These are phyloP conservation scores for Alloplasta piceator DNA, from an alignment of 2,888 invertebrate species.

Conservation along the genomic window DNA sequence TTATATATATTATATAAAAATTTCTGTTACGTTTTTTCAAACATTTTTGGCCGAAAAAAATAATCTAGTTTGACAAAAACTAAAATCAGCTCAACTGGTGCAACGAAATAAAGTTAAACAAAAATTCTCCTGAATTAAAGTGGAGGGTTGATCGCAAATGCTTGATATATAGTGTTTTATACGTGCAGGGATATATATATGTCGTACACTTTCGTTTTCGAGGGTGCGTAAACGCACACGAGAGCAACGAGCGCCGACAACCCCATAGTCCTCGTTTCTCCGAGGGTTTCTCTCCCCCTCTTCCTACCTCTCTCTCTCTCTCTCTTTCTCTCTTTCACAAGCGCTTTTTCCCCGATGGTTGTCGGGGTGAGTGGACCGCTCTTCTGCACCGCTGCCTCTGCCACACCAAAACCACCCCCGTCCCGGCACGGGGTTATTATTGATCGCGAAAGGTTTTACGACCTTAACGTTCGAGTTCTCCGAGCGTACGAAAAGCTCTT, in stretches of 20 bases:
- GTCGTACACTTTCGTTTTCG: slow-evolving; percentile 74
- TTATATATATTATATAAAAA: no score
- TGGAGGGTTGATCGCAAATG: no score
- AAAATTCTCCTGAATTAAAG: no score
- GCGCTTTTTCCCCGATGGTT: slow-evolving; percentile 14
- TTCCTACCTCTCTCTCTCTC: slow-evolving; percentile 2
- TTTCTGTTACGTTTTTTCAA: no score
- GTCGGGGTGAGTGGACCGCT: slow-evolving; percentile 49
- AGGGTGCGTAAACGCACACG: slow-evolving; percentile 68
- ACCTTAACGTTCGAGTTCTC: slow-evolving; percentile 72
- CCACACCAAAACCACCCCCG: slow-evolving; percentile 33
- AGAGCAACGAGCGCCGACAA: slow-evolving; percentile 44
- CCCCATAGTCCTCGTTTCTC: slow-evolving; percentile 52
- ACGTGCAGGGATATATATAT: slow-evolving; percentile 2
- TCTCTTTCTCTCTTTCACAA: slow-evolving; percentile 29
- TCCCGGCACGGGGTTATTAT: slow-evolving; percentile 74
- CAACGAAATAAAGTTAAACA: no score
- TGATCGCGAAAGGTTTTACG: slow-evolving; percentile 76
- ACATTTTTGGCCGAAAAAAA: no score
- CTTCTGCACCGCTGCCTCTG: slow-evolving; percentile 44
- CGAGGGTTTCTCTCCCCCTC: slow-evolving; percentile 18
- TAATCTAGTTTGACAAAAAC: no score
- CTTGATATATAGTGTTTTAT: background rate
- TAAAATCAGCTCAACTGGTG: no score
- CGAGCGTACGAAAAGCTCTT: slow-evolving; percentile 54